Evolutionary conservation across 53 echinoderm and acorn worm genomes (phyloP), one percentile per base, ranked within the genome.

Genomic region (Glandiceps talaboti): DNA sequence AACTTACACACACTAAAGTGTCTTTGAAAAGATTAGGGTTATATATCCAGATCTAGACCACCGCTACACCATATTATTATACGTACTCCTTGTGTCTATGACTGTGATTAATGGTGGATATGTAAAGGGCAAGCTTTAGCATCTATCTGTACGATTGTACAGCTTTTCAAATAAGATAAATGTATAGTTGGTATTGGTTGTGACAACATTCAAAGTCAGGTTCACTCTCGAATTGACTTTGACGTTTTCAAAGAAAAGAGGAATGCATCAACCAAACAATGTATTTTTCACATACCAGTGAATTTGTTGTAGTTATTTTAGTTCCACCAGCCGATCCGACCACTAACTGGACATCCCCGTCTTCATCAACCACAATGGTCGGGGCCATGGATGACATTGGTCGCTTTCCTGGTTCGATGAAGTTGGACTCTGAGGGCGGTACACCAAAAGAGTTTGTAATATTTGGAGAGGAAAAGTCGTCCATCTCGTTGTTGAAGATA

Each of bases 341-440:
- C 1, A 91, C 89, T 29, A 93, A 78, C 30, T 33, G 79, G 30
- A 91, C 89, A 10, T 81, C 81, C 0, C 87, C 89, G 14, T 87
- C 77, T 1, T 32, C 27, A 32, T 93, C 87, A 28, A 96, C 76
- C 31, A 78, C 73, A 28, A 96, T 96, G 27, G 82, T 73, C 0
- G 97, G 97, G 14, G 87, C 80, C 97, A 96, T 96, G 73, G 97
- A 96, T 1, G 97, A 93, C 93, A 93, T 85, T 26, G 97, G 97
- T 0, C 92, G 85, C 45, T 96, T 93, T 27, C 90, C 90, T 31
- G 94, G 90, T 31, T 31, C 83, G 33, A 96, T 96, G 91, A 89
- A 96, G 33, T 96, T 96, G 25, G 87, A 81, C 28, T 77, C 81
- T 14, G 92, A 96, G 30, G 97, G 89, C 29, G 97, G 92, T 28